A percentile compares a stretch with the other conserved stretches of the same genome.
phyloP scores from a whole-genome alignment of 2,888 invertebrate genomes.

The Mantis religiosa region DNA sequence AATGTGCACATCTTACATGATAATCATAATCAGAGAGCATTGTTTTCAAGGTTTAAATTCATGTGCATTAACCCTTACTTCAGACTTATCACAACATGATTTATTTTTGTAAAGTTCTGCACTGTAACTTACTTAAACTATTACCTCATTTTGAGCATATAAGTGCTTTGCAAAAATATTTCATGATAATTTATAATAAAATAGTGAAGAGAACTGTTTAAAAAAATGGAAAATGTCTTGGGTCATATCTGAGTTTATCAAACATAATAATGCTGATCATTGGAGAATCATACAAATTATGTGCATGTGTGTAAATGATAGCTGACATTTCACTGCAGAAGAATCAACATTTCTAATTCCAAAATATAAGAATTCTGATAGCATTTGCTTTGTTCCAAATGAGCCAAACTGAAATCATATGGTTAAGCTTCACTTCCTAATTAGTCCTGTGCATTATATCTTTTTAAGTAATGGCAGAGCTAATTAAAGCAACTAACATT shows the following conservation, averaged over 20 bases:
- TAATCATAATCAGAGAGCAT: background rate
- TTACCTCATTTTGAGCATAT: background rate
- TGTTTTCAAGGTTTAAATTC: background rate
- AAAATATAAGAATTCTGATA: background rate
- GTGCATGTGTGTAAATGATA: background rate
- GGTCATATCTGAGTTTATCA: background rate
- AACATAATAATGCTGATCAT: background rate
- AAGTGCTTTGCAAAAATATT: background rate
- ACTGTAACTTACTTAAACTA: background rate
- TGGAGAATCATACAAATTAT: background rate
- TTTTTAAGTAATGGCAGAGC: background rate
- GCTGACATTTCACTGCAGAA: background rate
- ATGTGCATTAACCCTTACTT: background rate
- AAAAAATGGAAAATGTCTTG: background rate
- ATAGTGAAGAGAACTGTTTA: background rate
- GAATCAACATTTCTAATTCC: background rate
- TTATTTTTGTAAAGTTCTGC: background rate
- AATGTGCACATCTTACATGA: background rate
- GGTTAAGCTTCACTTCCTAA: background rate
- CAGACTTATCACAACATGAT: background rate
- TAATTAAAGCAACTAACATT: background rate
- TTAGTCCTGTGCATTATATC: background rate
- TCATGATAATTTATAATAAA: background rate
- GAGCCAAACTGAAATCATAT: background rate
- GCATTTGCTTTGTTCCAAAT: background rate